Percentiles rank a stretch among this genome's conserved stretches.
Evolutionary conservation across 1,140 invertebrate genomes (phyloP).

Genomic region (Pollicipes pollicipes): DNA sequence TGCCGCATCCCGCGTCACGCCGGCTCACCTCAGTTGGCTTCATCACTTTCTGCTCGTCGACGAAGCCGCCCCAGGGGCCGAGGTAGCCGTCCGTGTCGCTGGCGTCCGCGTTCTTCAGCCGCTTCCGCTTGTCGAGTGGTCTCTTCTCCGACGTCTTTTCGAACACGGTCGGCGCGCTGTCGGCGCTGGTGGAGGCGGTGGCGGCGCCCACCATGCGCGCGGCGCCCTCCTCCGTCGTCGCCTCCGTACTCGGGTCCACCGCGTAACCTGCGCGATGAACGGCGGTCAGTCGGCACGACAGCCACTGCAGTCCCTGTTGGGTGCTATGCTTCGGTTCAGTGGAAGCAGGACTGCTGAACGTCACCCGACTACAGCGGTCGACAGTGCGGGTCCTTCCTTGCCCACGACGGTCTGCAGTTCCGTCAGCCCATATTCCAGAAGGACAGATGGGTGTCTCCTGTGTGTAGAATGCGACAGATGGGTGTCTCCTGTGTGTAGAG

Average conservation of each 20-base stretch:
- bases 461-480: no score
- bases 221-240: conserved; percentile 33
- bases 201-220: conserved; percentile 43
- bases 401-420: no score
- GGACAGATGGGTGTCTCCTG: no score
- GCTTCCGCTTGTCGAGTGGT: conserved; percentile 69
- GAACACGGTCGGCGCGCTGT: conserved; percentile 67
- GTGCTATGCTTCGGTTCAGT: no score
- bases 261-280: conserved; percentile 72
- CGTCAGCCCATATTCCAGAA: no score
- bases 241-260: conserved; percentile 73
- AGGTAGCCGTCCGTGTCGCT: conserved; percentile 84
- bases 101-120: conserved; percentile 75
- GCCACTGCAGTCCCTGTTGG: no score
- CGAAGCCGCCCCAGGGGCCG: conserved; percentile 91
- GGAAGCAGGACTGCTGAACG: no score
- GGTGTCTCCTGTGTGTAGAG: no score
- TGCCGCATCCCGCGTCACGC: no score
- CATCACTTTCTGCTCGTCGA: conserved; percentile 70
- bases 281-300: not conserved
- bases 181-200: conserved; percentile 28
- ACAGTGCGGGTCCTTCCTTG: no score
- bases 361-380: no score
- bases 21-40: conserved; percentile 62
- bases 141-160: conserved; percentile 47